Conservation (phyloP, 2,113 vertebrate species). For the Gymnocephalus cernua region DNA sequence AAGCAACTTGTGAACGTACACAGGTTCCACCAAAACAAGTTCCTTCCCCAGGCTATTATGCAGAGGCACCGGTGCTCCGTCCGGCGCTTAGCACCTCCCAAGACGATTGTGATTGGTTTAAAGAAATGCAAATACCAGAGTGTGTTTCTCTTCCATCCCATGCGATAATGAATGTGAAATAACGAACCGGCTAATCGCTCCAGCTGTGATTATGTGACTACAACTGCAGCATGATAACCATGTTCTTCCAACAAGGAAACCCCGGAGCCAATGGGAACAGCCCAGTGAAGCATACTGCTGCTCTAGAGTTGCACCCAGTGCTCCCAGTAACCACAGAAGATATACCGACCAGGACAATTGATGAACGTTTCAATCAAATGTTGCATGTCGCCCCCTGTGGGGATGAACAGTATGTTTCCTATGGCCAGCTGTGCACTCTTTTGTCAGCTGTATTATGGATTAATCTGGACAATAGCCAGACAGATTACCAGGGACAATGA, state of each 20-base stretch:
- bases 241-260: constrained; percentile 7
- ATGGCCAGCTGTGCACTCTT: constrained; percentile 29
- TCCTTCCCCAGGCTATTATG: too few species aligned
- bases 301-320: not conserved
- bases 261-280: constrained; percentile 11
- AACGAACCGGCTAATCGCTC: constrained; percentile 65
- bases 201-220: constrained; percentile 53
- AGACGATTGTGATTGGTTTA: too few species aligned
- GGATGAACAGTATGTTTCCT: constrained; percentile 35
- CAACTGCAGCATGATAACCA: constrained; percentile 27
- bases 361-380: constrained; percentile 26
- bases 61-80: too few species aligned
- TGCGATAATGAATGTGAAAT: constrained; percentile 45
- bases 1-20: too few species aligned
- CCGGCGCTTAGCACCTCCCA: too few species aligned
- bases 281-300: not conserved
- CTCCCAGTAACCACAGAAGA: not conserved
- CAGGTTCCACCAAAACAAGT: too few species aligned
- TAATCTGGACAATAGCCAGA: constrained; percentile 60
- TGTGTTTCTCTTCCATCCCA: too few species aligned
- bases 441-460: constrained; percentile 61
- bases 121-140: too few species aligned
- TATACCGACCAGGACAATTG: not conserved
- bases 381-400: constrained; percentile 21
- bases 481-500: constrained; percentile 66